phyloP scores from a whole-genome alignment of 2,797 vertebrate species.

The Ciconia nigra region DNA sequence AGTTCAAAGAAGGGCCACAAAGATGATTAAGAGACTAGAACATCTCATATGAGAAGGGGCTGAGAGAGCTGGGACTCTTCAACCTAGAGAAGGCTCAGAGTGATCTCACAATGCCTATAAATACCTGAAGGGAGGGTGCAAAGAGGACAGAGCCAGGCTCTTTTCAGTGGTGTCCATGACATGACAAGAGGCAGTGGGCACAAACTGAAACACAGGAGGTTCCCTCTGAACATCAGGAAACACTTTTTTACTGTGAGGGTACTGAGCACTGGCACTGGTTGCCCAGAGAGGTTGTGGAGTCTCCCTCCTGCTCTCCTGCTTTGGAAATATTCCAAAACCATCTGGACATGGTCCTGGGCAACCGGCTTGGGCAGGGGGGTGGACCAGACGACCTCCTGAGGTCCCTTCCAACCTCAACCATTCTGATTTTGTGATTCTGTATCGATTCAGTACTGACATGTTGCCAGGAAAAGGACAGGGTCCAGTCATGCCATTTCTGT shows the following conservation, averaged over 20 bases:
- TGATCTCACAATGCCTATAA: background rate
- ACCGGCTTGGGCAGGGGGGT: background rate
- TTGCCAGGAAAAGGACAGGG: background rate
- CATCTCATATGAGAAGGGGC: background rate
- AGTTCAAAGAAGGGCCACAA: background rate
- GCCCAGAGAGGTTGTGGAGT: background rate
- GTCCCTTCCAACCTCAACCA: background rate
- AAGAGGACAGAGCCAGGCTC: background rate
- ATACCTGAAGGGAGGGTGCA: background rate
- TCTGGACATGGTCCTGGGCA: background rate
- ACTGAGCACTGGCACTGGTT: no score
- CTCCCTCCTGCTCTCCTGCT: rapidly evolving
- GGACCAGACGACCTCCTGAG: background rate
- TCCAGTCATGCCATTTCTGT: background rate
- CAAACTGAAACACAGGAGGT: background rate
- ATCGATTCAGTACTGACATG: background rate
- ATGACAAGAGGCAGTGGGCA: no score
- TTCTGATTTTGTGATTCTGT: background rate
- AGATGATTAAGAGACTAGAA: background rate
- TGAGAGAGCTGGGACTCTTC: background rate
- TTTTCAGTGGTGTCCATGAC: no score
- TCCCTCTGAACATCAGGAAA: background rate
- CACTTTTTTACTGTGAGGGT: background rate
- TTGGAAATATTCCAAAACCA: background rate
- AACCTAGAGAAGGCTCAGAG: background rate